Evolutionary conservation across 2,797 vertebrate species (phyloP).

Genomic region (Craterocephalus amniculus): DNA sequence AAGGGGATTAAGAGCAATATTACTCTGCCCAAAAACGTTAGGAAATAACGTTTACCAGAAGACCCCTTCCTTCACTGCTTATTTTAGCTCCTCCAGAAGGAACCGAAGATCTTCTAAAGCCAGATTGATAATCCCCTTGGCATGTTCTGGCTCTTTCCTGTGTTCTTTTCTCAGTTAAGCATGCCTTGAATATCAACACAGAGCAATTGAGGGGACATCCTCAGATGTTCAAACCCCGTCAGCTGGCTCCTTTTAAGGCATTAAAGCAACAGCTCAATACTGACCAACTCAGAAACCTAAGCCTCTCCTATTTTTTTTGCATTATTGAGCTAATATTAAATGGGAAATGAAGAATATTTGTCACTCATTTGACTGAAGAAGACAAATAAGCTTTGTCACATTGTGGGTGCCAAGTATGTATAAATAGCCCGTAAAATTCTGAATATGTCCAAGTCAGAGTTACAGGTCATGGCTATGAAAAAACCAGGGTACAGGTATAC

Average conservation of each 20-base stretch:
- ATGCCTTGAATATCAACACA: slow-evolving; percentile 10
- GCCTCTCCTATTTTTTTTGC: background rate
- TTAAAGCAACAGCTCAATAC: no score
- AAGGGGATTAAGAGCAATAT: no score
- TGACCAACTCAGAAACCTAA: no score
- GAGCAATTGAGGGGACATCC: slow-evolving; percentile 3
- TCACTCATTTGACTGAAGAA: background rate
- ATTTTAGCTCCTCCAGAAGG: background rate
- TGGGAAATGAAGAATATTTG: background rate
- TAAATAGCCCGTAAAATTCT: background rate
- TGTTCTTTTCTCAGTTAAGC: background rate
- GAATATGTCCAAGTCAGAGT: no score
- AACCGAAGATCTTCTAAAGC: slow-evolving; percentile 10
- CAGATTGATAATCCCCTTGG: slow-evolving; percentile 30
- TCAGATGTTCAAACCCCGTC: slow-evolving; percentile 1
- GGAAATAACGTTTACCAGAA: background rate
- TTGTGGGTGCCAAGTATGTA: background rate
- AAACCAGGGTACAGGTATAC: no score
- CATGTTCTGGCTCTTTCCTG: slow-evolving; percentile 10
- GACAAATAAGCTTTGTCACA: no score
- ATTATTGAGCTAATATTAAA: background rate
- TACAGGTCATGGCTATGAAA: no score
- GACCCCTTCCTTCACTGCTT: background rate
- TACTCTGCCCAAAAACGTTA: no score
- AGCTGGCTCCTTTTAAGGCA: background rate